Percentiles rank a stretch among this genome's conserved stretches.
Conservation (phyloP, 2,113 vertebrate genomes). For the Rostratula benghalensis region DNA sequence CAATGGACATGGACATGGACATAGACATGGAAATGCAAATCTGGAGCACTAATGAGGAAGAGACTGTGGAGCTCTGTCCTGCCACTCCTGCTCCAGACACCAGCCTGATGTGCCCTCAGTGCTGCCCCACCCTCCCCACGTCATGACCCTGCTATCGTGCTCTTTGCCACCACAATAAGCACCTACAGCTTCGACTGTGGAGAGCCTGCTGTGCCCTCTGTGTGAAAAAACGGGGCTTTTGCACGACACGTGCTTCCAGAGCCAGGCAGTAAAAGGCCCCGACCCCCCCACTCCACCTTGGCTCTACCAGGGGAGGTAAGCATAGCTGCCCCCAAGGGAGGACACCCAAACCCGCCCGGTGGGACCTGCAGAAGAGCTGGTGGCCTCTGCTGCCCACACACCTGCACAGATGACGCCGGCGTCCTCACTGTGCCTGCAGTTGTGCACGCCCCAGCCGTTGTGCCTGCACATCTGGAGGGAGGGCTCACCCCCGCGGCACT, state of each 20-base stretch:
- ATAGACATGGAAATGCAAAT: background rate
- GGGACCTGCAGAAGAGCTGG: background rate
- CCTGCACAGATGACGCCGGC: conserved; percentile 24
- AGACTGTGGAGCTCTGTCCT: background rate
- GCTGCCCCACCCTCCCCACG: background rate
- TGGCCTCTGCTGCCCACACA: background rate
- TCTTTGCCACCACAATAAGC: background rate
- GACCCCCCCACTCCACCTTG: too few species aligned
- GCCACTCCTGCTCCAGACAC: background rate
- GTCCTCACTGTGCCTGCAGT: background rate
- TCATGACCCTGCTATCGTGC: background rate
- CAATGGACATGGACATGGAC: background rate
- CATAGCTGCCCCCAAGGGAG: background rate
- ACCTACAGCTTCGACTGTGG: too few species aligned
- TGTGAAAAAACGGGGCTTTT: too few species aligned
- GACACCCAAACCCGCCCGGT: background rate
- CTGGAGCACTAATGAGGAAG: background rate
- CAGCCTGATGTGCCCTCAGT: background rate
- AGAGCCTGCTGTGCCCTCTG: background rate
- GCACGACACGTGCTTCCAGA: background rate
- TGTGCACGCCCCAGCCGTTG: background rate
- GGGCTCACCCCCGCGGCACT: background rate
- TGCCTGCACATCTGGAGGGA: background rate
- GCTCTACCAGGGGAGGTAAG: too few species aligned
- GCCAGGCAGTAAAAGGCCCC: background rate